phyloP scores from a whole-genome alignment of 2,888 invertebrate genomes.

The Orchesellides sinensis region DNA sequence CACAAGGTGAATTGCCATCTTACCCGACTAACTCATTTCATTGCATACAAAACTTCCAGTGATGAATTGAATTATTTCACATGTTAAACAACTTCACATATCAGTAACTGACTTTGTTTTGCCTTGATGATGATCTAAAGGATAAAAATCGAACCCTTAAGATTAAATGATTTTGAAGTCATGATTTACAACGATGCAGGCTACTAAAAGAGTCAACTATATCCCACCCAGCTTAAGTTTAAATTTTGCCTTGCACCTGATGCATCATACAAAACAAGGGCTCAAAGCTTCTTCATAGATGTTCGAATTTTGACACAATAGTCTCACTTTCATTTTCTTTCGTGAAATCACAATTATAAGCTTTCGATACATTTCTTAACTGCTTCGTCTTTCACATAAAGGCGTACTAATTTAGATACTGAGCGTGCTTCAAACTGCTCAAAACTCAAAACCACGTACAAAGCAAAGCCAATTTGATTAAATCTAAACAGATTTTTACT shows the following conservation, averaged over 20 bases:
- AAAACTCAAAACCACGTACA: not conserved
- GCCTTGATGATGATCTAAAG: no score
- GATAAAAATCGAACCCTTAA: no score
- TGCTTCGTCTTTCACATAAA: no score
- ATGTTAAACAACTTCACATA: no score
- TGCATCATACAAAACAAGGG: constrained; percentile 60
- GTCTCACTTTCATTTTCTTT: constrained; percentile 61
- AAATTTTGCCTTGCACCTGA: not conserved
- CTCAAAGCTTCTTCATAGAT: constrained; percentile 63
- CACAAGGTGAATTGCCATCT: no score
- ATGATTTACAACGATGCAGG: not conserved
- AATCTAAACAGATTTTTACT: not conserved
- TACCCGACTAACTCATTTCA: no score
- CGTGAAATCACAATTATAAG: constrained; percentile 53
- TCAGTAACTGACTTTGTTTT: no score
- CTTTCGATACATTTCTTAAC: not conserved
- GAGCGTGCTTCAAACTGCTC: no score
- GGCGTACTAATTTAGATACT: no score
- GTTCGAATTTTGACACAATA: not conserved
- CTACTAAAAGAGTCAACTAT: not conserved
- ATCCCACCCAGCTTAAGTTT: not conserved
- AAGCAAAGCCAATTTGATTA: not conserved
- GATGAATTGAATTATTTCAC: no score
- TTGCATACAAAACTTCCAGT: no score
- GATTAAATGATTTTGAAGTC: no score